Evolutionary conservation across 2,888 invertebrate genomes (phyloP).

Genomic region (Rapana venosa): DNA sequence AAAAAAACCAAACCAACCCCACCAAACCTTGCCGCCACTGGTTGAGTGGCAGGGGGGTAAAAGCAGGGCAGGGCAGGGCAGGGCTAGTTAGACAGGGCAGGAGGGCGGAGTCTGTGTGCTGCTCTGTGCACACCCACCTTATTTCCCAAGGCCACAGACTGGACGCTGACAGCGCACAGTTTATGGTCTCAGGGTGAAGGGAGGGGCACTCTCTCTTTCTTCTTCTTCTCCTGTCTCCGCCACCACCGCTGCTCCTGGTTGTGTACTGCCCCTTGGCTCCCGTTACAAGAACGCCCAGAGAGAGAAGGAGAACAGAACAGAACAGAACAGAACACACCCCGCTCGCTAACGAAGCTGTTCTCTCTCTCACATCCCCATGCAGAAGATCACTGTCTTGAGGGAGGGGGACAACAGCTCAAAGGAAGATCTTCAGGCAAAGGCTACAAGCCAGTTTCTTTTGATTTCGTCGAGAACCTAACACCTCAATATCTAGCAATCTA

Average conservation of each 20-base stretch:
- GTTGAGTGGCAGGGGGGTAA: not conserved
- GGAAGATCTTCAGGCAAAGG: too few species aligned
- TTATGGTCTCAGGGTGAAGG: slow-evolving; percentile 56
- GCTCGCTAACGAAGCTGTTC: too few species aligned
- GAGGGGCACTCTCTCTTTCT: slow-evolving; percentile 43
- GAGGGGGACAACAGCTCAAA: too few species aligned
- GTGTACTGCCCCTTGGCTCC: not conserved
- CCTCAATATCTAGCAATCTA: too few species aligned
- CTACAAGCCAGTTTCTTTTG: too few species aligned
- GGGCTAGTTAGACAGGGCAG: not conserved
- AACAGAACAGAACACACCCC: too few species aligned
- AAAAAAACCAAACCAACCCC: not conserved
- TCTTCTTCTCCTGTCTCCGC: not conserved
- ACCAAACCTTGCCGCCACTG: not conserved
- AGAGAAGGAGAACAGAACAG: too few species aligned
- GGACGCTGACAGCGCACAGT: slow-evolving; percentile 51
- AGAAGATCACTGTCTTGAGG: too few species aligned
- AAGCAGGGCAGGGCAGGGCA: not conserved
- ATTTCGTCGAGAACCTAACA: too few species aligned
- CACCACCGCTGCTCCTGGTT: not conserved
- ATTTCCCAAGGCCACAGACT: slow-evolving; percentile 54
- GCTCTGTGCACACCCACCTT: slow-evolving; percentile 44
- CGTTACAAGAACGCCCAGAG: too few species aligned
- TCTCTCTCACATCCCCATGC: too few species aligned
- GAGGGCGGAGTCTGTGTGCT: slow-evolving; percentile 17